Evolutionary conservation across 2,113 vertebrate species (phyloP), one percentile per base, ranked within the genome.

Genomic region (Brachionichthys hirsutus): DNA sequence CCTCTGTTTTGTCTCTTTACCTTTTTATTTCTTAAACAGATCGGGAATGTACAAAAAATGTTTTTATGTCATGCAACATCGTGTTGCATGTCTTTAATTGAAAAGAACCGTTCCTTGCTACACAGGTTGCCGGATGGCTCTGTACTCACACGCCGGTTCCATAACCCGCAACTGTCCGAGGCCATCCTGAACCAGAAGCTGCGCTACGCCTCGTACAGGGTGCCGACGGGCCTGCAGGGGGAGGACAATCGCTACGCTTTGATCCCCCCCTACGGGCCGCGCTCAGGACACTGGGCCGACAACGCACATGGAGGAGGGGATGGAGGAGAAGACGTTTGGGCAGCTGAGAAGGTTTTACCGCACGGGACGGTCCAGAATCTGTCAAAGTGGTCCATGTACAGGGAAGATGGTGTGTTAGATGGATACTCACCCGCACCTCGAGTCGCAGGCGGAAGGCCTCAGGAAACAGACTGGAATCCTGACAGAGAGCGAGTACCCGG

Each of bases 181-280:
- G 89, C 89, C 34, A 74, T 92, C 56, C 82, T 88, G 62, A 90
- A 92, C 67, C 83, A 89, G 82, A 83, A 90, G 12, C 86, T 92
- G 8, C 85, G 89, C 52, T 85, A 86, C 14, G 89, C 87, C 35
- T 83, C 71, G 7, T 92, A 91, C 62, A 71, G 78, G 41, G 82
- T 91, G 67, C 90, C 90, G 66, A 79, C 50, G 15, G 83, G 58
- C 12, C 77, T 90, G 62, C 72, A 90, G 43, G 87, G 88, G 12
- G 73, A 83, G 58, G 84, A 88, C 40, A 92, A 92, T 15, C 89
- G 91, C 36, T 98, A 95, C 43, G 94, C 94, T 0, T 88, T 95
- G 14, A 92, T 96, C 51, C 89, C 90, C 70, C 94, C 97, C 12
- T 94, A 91, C 19, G 88, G 94, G 12, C 94, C 94, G 16, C 77